These are phyloP conservation scores for Orchesella cincta DNA, from an alignment of 1,140 invertebrate genomes.

Conservation along the genomic window DNA sequence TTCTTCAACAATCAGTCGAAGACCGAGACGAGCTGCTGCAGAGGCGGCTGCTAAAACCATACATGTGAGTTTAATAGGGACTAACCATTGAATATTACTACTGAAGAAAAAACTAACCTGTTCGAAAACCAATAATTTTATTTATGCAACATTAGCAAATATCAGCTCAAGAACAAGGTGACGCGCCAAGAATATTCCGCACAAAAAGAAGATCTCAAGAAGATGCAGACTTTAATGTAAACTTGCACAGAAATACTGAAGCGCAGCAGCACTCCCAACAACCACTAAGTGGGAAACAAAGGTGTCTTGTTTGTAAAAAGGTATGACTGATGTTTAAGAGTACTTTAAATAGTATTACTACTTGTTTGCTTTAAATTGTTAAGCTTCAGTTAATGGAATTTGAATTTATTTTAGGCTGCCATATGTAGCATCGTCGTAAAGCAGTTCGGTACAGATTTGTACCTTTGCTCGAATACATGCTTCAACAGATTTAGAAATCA, in stretches of 20 bases:
- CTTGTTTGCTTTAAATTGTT: too few relatives aligned
- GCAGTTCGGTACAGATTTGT: slow-evolving; percentile 52
- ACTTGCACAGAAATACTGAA: not conserved
- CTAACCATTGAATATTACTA: not conserved
- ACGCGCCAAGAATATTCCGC: slow-evolving; percentile 61
- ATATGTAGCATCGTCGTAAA: slow-evolving; percentile 61
- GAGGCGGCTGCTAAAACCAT: slow-evolving; percentile 52
- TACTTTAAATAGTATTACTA: too few relatives aligned
- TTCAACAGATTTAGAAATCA: slow-evolving; percentile 49
- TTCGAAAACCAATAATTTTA: slow-evolving; percentile 23
- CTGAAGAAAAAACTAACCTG: not conserved
- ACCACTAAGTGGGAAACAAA: slow-evolving; percentile 11
- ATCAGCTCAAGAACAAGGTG: slow-evolving; percentile 45
- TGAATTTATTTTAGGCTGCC: slow-evolving; percentile 31
- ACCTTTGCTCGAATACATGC: slow-evolving; percentile 46
- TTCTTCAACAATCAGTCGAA: slow-evolving; percentile 20
- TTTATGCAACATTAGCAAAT: slow-evolving; percentile 5
- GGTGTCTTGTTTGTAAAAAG: slow-evolving; percentile 47
- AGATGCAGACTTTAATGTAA: slow-evolving; percentile 2
- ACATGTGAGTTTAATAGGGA: slow-evolving; percentile 48
- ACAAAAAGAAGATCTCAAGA: slow-evolving; percentile 44
- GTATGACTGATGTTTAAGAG: too few relatives aligned
- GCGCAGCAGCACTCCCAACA: not conserved
- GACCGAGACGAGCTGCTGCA: slow-evolving; percentile 52
- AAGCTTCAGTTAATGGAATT: too few relatives aligned